A percentile compares a stretch with the other conserved stretches of the same genome.
Conservation (phyloP, 92 coral and sea anemone genomes). For the Phenganax stokvisi region DNA sequence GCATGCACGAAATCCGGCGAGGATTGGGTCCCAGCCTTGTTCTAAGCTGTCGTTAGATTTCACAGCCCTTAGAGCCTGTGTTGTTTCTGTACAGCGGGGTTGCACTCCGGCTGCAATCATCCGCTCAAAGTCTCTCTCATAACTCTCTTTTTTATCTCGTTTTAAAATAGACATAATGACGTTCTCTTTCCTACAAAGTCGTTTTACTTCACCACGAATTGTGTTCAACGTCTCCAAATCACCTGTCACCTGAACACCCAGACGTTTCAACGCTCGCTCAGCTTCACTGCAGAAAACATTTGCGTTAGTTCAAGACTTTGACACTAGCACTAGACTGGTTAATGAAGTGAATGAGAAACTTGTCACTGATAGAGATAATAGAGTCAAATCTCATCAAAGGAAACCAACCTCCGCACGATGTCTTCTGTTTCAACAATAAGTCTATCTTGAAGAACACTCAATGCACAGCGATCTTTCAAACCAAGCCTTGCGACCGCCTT, state of each 20-base stretch:
- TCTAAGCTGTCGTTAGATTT: slow-evolving; percentile 66
- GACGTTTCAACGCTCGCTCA: slow-evolving; percentile 59
- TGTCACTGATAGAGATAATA: neutral
- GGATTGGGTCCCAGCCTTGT: slow-evolving; percentile 97
- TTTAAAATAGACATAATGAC: slow-evolving; percentile 77
- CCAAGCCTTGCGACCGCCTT: slow-evolving; percentile 86
- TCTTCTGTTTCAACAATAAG: slow-evolving; percentile 91
- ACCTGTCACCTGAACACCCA: slow-evolving; percentile 84
- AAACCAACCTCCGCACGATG: slow-evolving; percentile 70
- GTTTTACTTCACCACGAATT: slow-evolving; percentile 74
- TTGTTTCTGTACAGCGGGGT: slow-evolving; percentile 28
- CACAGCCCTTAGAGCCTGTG: slow-evolving; percentile 36
- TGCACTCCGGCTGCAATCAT: slow-evolving; percentile 60
- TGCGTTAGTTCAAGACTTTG: no score
- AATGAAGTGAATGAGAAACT: no score
- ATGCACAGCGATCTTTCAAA: slow-evolving; percentile 65
- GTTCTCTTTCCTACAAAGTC: slow-evolving; percentile 66
- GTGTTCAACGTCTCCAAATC: slow-evolving; percentile 88
- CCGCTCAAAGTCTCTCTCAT: slow-evolving; percentile 67
- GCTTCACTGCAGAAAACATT: slow-evolving; percentile 60
- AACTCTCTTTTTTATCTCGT: slow-evolving; percentile 61
- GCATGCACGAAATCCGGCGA: slow-evolving; percentile 90
- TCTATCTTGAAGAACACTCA: slow-evolving; percentile 91
- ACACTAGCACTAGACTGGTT: no score
- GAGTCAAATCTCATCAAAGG: neutral